Evolutionary conservation across 2,888 invertebrate genomes (phyloP), one percentile per base, ranked within the genome.

Genomic region (Phengaris arion): DNA sequence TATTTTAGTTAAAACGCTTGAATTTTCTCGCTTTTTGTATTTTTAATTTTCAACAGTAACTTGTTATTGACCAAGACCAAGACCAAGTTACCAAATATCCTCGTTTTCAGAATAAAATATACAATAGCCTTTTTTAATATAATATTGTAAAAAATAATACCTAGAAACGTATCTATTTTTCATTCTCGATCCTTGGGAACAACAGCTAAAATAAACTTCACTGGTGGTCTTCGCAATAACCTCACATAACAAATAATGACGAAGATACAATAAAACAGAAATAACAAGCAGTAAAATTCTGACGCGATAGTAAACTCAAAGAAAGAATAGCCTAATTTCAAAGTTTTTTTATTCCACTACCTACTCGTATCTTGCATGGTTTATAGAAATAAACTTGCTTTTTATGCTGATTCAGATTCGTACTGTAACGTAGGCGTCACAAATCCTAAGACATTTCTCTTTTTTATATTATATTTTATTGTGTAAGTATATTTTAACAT

Each of bases 261-360:
- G 64, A 12, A 35, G 35, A 64, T 64, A 64, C 35, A 64, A 64
- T 64, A 64, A 64, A 64, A 64, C 35, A 64, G 64, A 64, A 64
- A 64, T 64, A 64, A 64, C 64, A 64, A 64, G 64, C 64, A 64
- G 35, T 64, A 64, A 64, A 64, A 52, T 52, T 52, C 64, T 64
- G 12, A 35, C 35, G 64, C 64, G 35, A 35, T 64, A 64, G 35
- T 64, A 64, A 64, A 64, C 13, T 10, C 12, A 12, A 45, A 64
- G 35, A 35, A 35, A 64, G 64, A 35, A 64, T 64, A 64, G 64
- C 35, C 64, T 64, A 64, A 64, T 64, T 64, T 13, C 64, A 64
- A 64, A 64, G 64, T 64, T 64, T 64, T 64, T 64, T 64, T 35
- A 64, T 64, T 45, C 64, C 35, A 64, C 64, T 64, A 64, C 35